phyloP scores from a whole-genome alignment of 2,113 vertebrate species.

The Typhlomys cinereus region DNA sequence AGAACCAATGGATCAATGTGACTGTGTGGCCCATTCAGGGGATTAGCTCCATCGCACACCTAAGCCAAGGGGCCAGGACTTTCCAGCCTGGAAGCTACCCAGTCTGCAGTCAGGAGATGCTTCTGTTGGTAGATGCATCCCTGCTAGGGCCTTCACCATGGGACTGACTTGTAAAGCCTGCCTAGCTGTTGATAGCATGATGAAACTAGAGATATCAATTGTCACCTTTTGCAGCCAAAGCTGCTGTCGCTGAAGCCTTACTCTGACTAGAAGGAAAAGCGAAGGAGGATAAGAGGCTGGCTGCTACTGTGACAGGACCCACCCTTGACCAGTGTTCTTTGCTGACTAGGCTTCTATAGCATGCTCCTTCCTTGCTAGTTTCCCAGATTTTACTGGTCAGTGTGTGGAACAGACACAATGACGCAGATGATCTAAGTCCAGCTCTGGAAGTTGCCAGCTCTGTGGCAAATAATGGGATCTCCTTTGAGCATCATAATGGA shows the following conservation, averaged over 20 bases:
- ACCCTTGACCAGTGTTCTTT: neutral
- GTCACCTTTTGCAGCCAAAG: conserved; percentile 14
- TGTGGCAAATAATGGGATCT: neutral
- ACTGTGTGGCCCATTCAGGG: neutral
- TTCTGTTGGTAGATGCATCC: neutral
- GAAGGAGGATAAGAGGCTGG: neutral
- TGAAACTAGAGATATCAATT: conserved; percentile 33
- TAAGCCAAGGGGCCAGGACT: neutral
- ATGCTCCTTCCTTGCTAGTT: no score
- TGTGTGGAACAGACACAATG: neutral
- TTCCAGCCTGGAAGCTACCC: neutral
- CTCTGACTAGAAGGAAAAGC: neutral
- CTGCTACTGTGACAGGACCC: no score
- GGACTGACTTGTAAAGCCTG: conserved; percentile 4
- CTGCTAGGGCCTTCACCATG: neutral
- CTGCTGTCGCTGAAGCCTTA: neutral
- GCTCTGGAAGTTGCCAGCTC: neutral
- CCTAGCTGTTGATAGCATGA: conserved; percentile 9
- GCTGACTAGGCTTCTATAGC: neutral
- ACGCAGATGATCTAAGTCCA: neutral
- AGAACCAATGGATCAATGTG: neutral
- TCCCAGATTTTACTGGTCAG: neutral
- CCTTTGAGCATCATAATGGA: neutral
- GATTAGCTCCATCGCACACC: neutral
- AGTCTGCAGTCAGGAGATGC: neutral